phyloP scores from a whole-genome alignment of 30 jellyfish, hydroid and myxozoan genomes.

The Morbakka virulenta region DNA sequence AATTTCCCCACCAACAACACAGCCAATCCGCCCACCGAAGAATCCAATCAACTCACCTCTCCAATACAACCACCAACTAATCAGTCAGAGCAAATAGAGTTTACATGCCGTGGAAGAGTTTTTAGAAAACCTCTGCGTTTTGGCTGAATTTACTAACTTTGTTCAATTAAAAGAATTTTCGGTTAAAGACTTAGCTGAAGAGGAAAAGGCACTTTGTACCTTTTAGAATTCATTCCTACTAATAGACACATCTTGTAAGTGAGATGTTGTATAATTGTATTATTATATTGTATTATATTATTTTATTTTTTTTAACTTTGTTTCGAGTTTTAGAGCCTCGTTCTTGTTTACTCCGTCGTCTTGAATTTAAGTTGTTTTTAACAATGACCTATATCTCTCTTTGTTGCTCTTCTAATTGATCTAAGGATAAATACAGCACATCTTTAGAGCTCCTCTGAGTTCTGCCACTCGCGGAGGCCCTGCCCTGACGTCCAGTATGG shows the following conservation, averaged over 20 bases:
- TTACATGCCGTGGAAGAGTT: constrained; percentile 39
- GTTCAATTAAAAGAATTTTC: constrained; percentile 20
- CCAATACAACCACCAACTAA: constrained; percentile 6
- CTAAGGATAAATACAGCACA: background rate
- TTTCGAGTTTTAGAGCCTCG: too few species aligned
- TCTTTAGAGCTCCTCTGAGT: too few species aligned
- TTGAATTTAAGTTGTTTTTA: constrained; percentile 2
- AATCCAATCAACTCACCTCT: constrained; percentile 24
- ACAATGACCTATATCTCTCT: background rate
- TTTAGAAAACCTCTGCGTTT: constrained; percentile 12
- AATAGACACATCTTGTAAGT: constrained; percentile 24
- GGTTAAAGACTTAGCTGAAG: too few species aligned
- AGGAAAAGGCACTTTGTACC: constrained; percentile 29
- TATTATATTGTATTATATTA: too few species aligned
- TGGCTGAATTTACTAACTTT: constrained; percentile 18
- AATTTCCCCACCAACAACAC: constrained; percentile 5
- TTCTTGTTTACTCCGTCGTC: constrained; percentile 24
- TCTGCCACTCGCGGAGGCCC: too few species aligned
- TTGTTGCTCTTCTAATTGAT: background rate
- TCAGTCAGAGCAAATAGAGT: constrained; percentile 20
- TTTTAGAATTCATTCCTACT: constrained; percentile 4
- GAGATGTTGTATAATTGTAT: constrained; percentile 9
- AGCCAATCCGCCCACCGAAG: constrained; percentile 28
- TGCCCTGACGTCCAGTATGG: too few species aligned
- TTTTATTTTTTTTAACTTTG: too few species aligned